Percentiles rank a stretch among this genome's conserved stretches.
Conservation (phyloP, 2,888 invertebrate species). For the Chaetogeoica ovagalla region DNA sequence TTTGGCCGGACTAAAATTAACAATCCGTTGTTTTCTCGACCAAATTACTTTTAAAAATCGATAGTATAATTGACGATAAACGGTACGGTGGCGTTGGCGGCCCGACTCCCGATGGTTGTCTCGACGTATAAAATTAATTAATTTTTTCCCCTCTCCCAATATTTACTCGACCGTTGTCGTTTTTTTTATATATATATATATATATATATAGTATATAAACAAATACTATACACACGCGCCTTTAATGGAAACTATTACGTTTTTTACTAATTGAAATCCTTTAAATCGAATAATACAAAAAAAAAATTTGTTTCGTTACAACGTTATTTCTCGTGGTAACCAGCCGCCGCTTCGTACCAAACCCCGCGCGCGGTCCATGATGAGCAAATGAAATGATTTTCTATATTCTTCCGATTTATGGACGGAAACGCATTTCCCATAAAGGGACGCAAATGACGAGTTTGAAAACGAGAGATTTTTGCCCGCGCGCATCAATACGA, state of each 20-base stretch:
- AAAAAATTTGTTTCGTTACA: neutral
- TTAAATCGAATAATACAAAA: neutral
- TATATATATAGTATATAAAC: no score
- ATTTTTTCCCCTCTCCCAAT: neutral
- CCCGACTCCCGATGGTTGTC: neutral
- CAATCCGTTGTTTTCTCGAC: neutral
- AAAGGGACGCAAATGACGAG: no score
- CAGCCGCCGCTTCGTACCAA: no score
- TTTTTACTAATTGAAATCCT: neutral
- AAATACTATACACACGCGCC: neutral
- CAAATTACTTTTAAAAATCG: neutral
- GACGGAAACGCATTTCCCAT: no score
- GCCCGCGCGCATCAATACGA: no score
- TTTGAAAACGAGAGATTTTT: no score
- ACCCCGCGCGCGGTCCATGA: no score
- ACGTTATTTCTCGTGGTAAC: no score
- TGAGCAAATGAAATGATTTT: no score
- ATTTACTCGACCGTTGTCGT: neutral
- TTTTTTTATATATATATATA: no score
- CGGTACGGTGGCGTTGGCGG: neutral
- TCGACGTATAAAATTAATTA: conserved; percentile 13
- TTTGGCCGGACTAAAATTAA: conserved; percentile 19
- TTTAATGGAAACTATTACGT: neutral
- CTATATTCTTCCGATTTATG: no score
- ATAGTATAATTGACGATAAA: conserved; percentile 2